A percentile compares a stretch with the other conserved stretches of the same genome.
Evolutionary conservation across 2,888 invertebrate species (phyloP).

Genomic region (Conomelus anceps): DNA sequence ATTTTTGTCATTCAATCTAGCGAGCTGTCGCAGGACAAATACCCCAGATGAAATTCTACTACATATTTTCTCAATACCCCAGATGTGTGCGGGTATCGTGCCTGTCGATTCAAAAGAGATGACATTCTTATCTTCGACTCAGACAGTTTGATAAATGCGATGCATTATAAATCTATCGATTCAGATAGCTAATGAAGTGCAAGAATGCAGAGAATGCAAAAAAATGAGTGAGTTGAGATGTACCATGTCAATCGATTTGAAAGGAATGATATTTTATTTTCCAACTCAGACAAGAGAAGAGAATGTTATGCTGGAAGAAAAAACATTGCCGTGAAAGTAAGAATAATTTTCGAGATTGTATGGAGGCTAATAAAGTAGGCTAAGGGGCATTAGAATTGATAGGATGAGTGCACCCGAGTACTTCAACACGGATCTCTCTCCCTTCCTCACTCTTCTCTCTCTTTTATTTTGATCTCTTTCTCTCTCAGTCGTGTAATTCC

Average conservation of each 20-base stretch:
- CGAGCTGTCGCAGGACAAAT: too few relatives aligned
- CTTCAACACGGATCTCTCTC: too few relatives aligned
- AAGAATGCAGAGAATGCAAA: too few relatives aligned
- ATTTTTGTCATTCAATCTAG: too few relatives aligned
- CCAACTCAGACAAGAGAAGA: not conserved
- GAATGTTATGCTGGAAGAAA: not conserved
- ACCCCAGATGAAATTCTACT: too few relatives aligned
- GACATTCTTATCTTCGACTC: too few relatives aligned
- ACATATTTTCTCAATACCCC: too few relatives aligned
- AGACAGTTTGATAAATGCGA: too few relatives aligned
- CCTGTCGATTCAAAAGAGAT: too few relatives aligned
- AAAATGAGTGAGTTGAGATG: not conserved
- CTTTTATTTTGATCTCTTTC: slow-evolving; percentile 5
- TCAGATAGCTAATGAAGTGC: too few relatives aligned
- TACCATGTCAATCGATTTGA: not conserved
- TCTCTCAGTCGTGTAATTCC: not conserved
- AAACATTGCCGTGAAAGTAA: not conserved
- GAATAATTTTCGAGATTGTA: not conserved
- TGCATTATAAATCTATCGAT: too few relatives aligned
- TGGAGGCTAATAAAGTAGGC: not conserved
- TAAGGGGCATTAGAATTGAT: not conserved
- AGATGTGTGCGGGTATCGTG: too few relatives aligned
- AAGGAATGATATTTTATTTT: not conserved
- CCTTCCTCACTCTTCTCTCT: slow-evolving; percentile 14
- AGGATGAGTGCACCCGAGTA: not conserved